These are phyloP conservation scores for Lapara coniferarum DNA, from an alignment of 2,888 invertebrate species.

Conservation along the genomic window DNA sequence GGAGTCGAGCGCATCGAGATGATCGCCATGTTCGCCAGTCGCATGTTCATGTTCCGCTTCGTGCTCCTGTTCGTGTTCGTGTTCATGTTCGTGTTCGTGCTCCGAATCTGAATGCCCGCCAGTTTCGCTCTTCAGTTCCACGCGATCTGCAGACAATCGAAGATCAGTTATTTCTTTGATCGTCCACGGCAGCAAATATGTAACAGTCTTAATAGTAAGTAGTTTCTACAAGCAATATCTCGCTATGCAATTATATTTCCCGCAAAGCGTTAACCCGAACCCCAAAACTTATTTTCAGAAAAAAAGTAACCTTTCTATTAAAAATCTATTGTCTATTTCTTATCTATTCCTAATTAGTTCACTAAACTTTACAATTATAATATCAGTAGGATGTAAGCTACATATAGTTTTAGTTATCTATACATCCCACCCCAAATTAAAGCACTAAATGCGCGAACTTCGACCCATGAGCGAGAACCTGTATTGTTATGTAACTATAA, in stretches of 20 bases:
- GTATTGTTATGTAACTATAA: neutral
- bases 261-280: no score
- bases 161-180: no score
- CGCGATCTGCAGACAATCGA: slow-evolving; percentile 54
- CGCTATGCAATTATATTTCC: no score
- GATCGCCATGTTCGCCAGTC: slow-evolving; percentile 53
- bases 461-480: neutral
- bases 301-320: no score
- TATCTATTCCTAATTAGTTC: neutral
- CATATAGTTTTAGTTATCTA: no score
- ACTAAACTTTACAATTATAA: neutral
- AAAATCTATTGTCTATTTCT: no score
- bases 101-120: slow-evolving; percentile 70
- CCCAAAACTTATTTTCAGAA: no score
- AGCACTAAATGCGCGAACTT: neutral
- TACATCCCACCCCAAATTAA: no score
- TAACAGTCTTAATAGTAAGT: no score
- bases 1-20: slow-evolving; percentile 61
- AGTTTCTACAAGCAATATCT: no score
- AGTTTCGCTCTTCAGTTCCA: slow-evolving; percentile 68
- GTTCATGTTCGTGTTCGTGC: slow-evolving; percentile 60
- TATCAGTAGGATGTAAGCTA: neutral
- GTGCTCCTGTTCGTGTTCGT: slow-evolving; percentile 57
- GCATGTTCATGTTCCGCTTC: slow-evolving; percentile 56
- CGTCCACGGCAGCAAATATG: no score